phyloP scores from a whole-genome alignment of 2,797 vertebrate species.

The Sebastes trivittatus region DNA sequence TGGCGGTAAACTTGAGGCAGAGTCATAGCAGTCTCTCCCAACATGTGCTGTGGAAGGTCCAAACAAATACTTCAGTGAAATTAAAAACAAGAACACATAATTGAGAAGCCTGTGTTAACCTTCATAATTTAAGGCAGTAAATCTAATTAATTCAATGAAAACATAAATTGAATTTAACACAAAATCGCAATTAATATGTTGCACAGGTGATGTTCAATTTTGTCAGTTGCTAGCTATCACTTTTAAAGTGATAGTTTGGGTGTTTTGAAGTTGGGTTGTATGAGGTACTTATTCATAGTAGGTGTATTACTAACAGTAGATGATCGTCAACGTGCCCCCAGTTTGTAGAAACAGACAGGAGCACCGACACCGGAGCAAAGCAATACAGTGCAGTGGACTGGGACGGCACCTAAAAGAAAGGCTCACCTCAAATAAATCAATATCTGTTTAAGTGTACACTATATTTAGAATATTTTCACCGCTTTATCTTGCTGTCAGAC shows the following conservation, averaged over 20 bases:
- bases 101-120: not conserved
- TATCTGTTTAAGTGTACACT: no score
- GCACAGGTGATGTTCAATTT: not conserved
- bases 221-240: not conserved
- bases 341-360: no score
- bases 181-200: not conserved
- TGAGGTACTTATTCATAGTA: no score
- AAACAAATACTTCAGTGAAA: constrained; percentile 11
- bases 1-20: constrained; percentile 71
- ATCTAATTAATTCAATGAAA: not conserved
- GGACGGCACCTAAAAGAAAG: no score
- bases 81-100: not conserved
- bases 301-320: no score
- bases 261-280: no score
- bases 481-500: no score
- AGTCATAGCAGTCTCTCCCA: constrained; percentile 70
- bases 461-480: no score
- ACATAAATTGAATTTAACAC: not conserved
- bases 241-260: not conserved
- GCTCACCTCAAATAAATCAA: no score
- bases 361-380: no score
- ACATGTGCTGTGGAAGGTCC: constrained; percentile 75
- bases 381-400: no score
- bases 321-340: no score
- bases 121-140: not conserved